A percentile compares a stretch with the other conserved stretches of the same genome.
Conservation (phyloP, 2,797 vertebrate species). For the Gallinago solitaria region DNA sequence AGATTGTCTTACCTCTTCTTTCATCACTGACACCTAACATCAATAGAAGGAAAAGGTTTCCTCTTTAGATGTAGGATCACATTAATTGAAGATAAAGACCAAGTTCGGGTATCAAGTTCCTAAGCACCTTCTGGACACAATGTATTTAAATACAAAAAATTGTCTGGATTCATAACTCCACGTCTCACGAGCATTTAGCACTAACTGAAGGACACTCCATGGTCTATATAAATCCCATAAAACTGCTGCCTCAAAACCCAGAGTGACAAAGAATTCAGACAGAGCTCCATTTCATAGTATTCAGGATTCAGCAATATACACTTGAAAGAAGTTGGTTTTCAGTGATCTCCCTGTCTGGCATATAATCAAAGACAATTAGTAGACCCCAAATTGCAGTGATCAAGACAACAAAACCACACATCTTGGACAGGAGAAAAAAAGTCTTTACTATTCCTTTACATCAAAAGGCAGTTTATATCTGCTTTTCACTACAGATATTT, state of each 20-base stretch:
- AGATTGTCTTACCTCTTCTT: slow-evolving; percentile 24
- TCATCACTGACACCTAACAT: slow-evolving; percentile 11
- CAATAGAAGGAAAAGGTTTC: not conserved
- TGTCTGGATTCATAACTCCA: not conserved
- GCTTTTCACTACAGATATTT: not conserved
- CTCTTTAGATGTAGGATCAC: not conserved
- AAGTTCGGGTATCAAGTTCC: not conserved
- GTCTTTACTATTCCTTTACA: not conserved
- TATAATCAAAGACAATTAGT: not conserved
- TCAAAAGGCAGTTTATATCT: not conserved
- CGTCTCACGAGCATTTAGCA: not conserved
- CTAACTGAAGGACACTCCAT: not conserved
- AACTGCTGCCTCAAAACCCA: not conserved
- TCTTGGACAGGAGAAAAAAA: not conserved
- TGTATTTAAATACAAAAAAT: not conserved
- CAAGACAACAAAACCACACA: not conserved
- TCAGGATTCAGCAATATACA: not conserved
- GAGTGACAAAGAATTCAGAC: not conserved
- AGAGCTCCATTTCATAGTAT: not conserved
- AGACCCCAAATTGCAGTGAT: not conserved
- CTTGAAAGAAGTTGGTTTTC: not conserved
- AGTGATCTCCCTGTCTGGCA: not conserved
- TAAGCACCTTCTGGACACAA: not conserved
- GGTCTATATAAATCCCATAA: not conserved
- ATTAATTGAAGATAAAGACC: not conserved